phyloP scores from a whole-genome alignment of 2,113 vertebrate species.

The Catharus minimus region DNA sequence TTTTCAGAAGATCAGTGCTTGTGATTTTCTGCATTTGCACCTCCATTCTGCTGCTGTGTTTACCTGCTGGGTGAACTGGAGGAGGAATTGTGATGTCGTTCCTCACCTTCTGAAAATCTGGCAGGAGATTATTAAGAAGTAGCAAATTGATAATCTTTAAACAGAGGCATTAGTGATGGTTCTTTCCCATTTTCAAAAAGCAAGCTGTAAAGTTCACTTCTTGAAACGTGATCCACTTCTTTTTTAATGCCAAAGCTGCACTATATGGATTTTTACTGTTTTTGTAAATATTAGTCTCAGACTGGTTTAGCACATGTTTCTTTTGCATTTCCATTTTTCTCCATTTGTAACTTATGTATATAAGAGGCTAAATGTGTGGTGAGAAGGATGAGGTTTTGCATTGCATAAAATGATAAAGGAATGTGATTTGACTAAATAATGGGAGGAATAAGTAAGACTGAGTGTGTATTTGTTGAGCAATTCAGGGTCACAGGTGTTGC shows the following conservation, averaged over 20 bases:
- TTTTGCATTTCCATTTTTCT: neutral
- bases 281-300: neutral
- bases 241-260: neutral
- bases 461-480: neutral
- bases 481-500: neutral
- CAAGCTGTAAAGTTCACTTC: neutral
- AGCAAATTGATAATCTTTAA: neutral
- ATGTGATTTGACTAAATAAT: neutral
- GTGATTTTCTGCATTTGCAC: neutral
- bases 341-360: neutral
- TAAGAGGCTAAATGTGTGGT: neutral
- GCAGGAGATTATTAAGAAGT: neutral
- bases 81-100: rapidly evolving
- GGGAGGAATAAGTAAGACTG: neutral
- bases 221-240: neutral
- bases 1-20: neutral
- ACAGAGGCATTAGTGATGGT: neutral
- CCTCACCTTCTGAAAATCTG: neutral
- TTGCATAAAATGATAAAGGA: neutral
- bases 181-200: neutral
- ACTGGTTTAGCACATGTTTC: neutral
- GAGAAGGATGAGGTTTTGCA: neutral
- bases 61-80: neutral
- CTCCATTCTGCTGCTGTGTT: neutral
- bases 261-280: neutral